Conservation (phyloP, 2,888 invertebrate species). For the Kryphioiulus occultus region DNA sequence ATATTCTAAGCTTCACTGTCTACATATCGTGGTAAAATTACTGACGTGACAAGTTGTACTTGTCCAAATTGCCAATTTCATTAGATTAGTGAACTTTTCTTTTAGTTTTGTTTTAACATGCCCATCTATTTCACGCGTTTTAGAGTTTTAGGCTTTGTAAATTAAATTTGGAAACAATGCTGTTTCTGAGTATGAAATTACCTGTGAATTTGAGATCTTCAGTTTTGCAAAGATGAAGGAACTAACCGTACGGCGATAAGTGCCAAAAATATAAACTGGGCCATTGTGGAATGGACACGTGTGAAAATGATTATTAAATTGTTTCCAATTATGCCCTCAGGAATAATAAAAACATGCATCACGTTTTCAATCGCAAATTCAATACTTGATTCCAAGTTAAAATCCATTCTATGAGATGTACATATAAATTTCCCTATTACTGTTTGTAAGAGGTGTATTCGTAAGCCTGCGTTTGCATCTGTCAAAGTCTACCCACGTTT, state of each 20-base stretch:
- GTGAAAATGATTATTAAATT: background rate
- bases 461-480: background rate
- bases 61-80: background rate
- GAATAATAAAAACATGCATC: background rate
- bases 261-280: background rate
- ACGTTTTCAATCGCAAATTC: background rate
- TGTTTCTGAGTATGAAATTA: background rate
- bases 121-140: background rate
- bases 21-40: background rate
- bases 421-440: constrained; percentile 24
- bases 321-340: background rate
- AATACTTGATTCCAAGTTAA: constrained; percentile 1
- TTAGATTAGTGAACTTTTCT: background rate
- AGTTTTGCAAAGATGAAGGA: background rate
- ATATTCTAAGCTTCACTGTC: background rate
- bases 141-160: background rate
- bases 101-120: background rate
- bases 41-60: background rate
- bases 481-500: constrained; percentile 18
- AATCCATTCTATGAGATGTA: background rate
- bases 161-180: background rate
- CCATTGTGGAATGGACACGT: background rate
- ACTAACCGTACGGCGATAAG: background rate
- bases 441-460: background rate
- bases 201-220: background rate